Evolutionary conservation across 2,888 invertebrate genomes (phyloP).

Genomic region (Trimorus sp.): DNA sequence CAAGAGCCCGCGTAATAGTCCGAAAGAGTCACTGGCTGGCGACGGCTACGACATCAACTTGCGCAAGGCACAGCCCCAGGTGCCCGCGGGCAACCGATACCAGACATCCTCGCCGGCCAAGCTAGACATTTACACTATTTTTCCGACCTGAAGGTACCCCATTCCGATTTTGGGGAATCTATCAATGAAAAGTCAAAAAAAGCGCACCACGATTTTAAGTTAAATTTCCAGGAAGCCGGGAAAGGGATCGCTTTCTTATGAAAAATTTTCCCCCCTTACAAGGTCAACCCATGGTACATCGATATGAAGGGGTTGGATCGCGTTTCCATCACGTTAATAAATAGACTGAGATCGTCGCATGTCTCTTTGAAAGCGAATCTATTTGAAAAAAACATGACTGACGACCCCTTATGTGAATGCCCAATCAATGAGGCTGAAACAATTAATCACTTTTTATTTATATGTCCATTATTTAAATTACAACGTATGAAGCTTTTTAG

Average conservation of each 20-base stretch:
- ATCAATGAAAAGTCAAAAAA: conserved; percentile 1
- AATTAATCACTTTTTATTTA: neutral
- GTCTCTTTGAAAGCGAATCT: neutral
- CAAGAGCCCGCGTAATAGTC: too few species aligned
- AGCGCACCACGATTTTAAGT: neutral
- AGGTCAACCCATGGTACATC: neutral
- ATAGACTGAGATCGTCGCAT: conserved; percentile 16
- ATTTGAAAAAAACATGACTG: conserved; percentile 3
- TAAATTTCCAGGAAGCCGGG: neutral
- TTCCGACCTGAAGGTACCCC: neutral
- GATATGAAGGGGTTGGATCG: neutral
- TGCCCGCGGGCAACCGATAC: too few species aligned
- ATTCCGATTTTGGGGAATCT: neutral
- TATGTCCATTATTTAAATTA: conserved; percentile 4
- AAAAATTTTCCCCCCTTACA: neutral
- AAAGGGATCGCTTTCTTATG: neutral
- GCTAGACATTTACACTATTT: too few species aligned
- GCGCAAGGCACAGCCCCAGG: too few species aligned
- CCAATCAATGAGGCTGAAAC: neutral
- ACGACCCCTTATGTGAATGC: neutral
- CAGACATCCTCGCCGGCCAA: too few species aligned
- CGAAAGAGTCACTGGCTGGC: too few species aligned
- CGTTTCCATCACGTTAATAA: neutral
- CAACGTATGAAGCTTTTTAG: neutral
- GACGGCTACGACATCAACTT: too few species aligned